A percentile compares a stretch with the other conserved stretches of the same genome.
Conservation (phyloP, 2,113 vertebrate genomes). For the Rhinoderma darwinii region DNA sequence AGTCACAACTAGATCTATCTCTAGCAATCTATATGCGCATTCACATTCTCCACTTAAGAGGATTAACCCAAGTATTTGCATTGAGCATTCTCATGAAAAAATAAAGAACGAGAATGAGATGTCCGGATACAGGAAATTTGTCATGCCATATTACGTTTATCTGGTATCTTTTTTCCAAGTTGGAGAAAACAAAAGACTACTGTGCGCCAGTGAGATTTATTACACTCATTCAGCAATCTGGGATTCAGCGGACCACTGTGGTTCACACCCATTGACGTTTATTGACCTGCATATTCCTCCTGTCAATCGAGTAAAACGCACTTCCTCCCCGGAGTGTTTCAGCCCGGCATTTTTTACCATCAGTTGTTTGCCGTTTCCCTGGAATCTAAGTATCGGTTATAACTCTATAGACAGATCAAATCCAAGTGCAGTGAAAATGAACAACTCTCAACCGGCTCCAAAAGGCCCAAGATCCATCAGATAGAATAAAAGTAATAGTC, state of each 20-base stretch:
- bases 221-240: not conserved
- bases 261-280: no score
- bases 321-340: not conserved
- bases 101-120: constrained; percentile 62
- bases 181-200: not conserved
- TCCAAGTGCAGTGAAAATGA: not conserved
- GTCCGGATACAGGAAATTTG: constrained; percentile 71
- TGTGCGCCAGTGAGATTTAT: not conserved
- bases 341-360: not conserved
- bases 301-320: not conserved
- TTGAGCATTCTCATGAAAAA: not conserved
- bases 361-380: no score
- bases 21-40: no score
- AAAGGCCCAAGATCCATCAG: not conserved
- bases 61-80: not conserved
- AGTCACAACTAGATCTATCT: no score
- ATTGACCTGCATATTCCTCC: no score
- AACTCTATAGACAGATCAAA: not conserved
- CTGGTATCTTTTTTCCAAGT: constrained; percentile 65
- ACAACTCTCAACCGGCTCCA: not conserved
- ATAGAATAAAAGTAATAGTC: not conserved
- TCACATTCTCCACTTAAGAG: not conserved
- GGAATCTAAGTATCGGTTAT: no score
- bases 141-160: constrained; percentile 56
- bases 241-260: not conserved